These are phyloP conservation scores for Odontomachus brunneus DNA, from an alignment of 1,140 invertebrate species.

Conservation along the genomic window DNA sequence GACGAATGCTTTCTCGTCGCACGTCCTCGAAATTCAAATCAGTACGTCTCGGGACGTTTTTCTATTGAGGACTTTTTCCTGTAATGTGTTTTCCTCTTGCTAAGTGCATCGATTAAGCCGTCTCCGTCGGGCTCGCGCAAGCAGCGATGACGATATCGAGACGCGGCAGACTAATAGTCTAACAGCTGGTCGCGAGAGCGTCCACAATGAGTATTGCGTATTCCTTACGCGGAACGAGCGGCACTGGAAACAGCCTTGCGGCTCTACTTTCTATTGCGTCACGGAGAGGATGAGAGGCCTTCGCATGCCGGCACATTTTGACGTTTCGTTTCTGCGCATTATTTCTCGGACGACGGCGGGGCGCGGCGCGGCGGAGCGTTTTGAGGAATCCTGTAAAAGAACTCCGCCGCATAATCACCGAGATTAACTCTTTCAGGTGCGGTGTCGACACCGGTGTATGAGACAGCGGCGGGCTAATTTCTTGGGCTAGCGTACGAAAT, in stretches of 20 bases:
- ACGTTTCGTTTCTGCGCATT: constrained; percentile 50
- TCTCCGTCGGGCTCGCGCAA: background rate
- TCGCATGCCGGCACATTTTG: constrained; percentile 63
- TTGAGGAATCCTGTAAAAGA: constrained; percentile 21
- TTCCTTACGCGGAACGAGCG: constrained; percentile 35
- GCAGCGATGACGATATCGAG: background rate
- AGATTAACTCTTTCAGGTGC: constrained; percentile 35
- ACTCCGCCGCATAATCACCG: constrained; percentile 3
- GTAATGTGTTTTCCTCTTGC: no score
- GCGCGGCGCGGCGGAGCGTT: background rate
- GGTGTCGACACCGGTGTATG: constrained; percentile 6
- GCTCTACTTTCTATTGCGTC: constrained; percentile 76
- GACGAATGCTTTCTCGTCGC: no score
- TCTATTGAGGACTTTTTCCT: background rate
- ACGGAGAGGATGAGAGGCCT: constrained; percentile 67
- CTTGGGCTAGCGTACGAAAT: constrained; percentile 19
- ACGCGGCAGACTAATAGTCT: constrained; percentile 15
- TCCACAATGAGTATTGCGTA: constrained; percentile 41
- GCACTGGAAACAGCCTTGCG: constrained; percentile 72
- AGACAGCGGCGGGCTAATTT: constrained; percentile 25
- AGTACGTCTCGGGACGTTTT: background rate
- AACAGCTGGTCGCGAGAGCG: constrained; percentile 1
- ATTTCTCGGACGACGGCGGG: background rate
- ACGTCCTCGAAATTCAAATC: no score
- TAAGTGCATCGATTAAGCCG: background rate